A percentile compares a stretch with the other conserved stretches of the same genome.
Evolutionary conservation across 2,113 vertebrate genomes (phyloP).

Genomic region (Felis chaus): DNA sequence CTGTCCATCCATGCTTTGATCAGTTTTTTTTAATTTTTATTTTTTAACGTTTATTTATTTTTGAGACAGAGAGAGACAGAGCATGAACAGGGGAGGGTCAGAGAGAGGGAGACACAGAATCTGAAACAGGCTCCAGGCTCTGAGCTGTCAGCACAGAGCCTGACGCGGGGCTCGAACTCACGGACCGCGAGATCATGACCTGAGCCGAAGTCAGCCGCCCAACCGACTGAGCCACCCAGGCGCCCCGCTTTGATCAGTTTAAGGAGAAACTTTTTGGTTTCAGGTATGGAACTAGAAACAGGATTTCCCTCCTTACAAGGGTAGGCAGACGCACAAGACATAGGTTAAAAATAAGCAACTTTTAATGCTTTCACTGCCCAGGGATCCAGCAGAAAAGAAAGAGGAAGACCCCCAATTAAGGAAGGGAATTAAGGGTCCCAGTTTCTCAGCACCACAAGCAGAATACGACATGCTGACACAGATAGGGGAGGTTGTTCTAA

Average conservation of each 20-base stretch:
- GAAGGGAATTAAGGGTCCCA: neutral
- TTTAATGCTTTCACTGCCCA: neutral
- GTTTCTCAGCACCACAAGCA: conserved; percentile 9
- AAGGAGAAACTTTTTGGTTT: neutral
- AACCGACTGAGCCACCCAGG: too few species aligned
- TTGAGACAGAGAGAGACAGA: too few species aligned
- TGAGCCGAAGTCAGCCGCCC: too few species aligned
- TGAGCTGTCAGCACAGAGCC: too few species aligned
- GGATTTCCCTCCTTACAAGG: neutral
- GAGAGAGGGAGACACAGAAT: too few species aligned
- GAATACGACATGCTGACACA: neutral
- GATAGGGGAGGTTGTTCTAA: neutral
- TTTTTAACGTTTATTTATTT: too few species aligned
- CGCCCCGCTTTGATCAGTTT: neutral
- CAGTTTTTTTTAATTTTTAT: neutral
- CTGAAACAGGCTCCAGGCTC: too few species aligned
- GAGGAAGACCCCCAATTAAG: neutral
- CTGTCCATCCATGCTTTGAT: neutral
- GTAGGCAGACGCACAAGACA: neutral
- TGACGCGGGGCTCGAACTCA: too few species aligned
- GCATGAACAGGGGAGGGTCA: too few species aligned
- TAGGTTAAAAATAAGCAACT: conserved; percentile 23
- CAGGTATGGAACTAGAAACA: conserved; percentile 5
- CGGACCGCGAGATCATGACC: too few species aligned
- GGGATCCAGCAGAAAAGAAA: neutral